Evolutionary conservation across 2,797 vertebrate species (phyloP).

Genomic region (Simalia tracyae): DNA sequence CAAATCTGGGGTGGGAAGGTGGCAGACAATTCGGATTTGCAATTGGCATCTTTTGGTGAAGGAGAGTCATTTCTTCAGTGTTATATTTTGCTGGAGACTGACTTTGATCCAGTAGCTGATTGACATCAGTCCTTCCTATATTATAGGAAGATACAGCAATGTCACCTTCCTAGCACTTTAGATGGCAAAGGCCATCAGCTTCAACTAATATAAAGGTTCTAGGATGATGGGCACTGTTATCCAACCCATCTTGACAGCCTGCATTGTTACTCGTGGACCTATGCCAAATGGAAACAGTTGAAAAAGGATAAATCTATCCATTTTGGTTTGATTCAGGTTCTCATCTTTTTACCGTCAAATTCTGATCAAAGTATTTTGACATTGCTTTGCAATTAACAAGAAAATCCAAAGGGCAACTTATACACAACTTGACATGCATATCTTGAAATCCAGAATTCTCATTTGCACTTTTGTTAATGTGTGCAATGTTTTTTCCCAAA

Average conservation of each 20-base stretch:
- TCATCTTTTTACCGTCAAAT: neutral
- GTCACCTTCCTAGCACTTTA: neutral
- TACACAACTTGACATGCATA: too few relatives aligned
- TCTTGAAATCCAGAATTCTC: neutral
- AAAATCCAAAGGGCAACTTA: neutral
- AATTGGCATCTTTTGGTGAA: neutral
- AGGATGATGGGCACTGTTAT: too few relatives aligned
- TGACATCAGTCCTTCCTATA: neutral
- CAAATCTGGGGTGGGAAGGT: neutral
- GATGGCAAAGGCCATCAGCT: neutral
- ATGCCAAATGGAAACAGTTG: neutral
- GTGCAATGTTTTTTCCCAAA: neutral
- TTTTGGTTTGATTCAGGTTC: neutral
- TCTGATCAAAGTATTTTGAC: neutral
- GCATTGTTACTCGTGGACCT: neutral
- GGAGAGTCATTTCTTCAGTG: neutral
- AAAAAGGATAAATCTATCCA: neutral
- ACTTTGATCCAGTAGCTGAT: neutral
- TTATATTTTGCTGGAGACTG: neutral
- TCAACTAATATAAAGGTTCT: neutral
- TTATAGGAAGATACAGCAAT: too few relatives aligned
- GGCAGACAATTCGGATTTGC: neutral
- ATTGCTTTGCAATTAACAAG: neutral
- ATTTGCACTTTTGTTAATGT: neutral
- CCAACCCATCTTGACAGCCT: neutral